phyloP scores from a whole-genome alignment of 2,888 invertebrate genomes.

The Athetis lepigone region DNA sequence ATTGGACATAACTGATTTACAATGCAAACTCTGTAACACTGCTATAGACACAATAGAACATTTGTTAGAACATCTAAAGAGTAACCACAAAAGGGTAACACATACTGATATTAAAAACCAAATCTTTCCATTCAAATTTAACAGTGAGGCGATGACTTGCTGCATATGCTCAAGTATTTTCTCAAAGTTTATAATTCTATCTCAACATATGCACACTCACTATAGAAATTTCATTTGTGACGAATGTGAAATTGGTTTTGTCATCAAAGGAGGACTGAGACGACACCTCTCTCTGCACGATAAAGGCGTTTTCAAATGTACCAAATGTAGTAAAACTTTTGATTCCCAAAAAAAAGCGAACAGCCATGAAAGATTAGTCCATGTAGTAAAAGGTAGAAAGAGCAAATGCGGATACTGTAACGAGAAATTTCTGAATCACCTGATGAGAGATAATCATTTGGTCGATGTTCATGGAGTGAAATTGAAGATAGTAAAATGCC shows the following conservation, averaged over 20 bases:
- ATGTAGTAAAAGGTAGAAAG: slow-evolving; percentile 69
- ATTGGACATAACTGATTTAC: slow-evolving; percentile 61
- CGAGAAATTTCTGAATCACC: slow-evolving; percentile 75
- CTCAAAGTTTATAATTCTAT: slow-evolving; percentile 67
- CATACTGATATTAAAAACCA: slow-evolving; percentile 62
- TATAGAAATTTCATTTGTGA: slow-evolving; percentile 80
- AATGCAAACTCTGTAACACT: slow-evolving; percentile 28
- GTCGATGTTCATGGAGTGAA: slow-evolving; percentile 72
- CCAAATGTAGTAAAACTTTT: slow-evolving; percentile 84
- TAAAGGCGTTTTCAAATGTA: slow-evolving; percentile 76
- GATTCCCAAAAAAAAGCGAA: slow-evolving; percentile 82
- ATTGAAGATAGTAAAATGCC: slow-evolving; percentile 70
- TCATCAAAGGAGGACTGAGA: slow-evolving; percentile 73
- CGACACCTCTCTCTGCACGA: slow-evolving; percentile 77
- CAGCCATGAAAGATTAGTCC: slow-evolving; percentile 84
- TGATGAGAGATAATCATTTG: slow-evolving; percentile 74
- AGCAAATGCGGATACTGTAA: slow-evolving; percentile 79
- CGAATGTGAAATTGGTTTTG: slow-evolving; percentile 79
- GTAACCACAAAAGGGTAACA: slow-evolving; percentile 55
- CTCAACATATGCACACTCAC: slow-evolving; percentile 83
- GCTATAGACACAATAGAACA: slow-evolving; percentile 31
- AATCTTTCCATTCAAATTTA: slow-evolving; percentile 62
- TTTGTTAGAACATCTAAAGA: slow-evolving; percentile 60
- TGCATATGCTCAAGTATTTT: slow-evolving; percentile 52
- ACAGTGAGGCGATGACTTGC: slow-evolving; percentile 50